Evolutionary conservation across 2,113 vertebrate genomes (phyloP), one percentile per base, ranked within the genome.

Genomic region (Crotalus horridus): DNA sequence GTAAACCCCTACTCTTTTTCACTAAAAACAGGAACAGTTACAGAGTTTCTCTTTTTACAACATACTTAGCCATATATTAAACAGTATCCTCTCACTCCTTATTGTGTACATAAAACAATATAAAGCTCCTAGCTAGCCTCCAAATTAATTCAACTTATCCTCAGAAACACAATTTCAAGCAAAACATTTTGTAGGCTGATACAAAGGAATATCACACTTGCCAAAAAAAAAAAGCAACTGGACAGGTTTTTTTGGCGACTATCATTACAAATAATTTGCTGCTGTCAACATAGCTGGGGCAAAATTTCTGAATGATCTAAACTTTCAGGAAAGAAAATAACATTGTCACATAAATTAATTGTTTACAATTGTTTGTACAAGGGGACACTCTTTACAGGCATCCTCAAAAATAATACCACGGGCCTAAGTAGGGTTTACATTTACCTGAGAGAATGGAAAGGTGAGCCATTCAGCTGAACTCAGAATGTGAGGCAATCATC

Each of bases 381-480:
- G 51, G 11, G 26, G 3, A 7, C 3, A 26, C 7, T 54, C 20
- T 54, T 74, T 33, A 55, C 51, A 90, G 51, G 20, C n/a, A 90
- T 43, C 59, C 56, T 39, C 53, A 81, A 81, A 81, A 81, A 11
- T 9, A 51, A 55, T 6, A 12, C 46, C 8, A 33, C 55, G 29
- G 53, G 46, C 61, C 11, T 21, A 92, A 59, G 59, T 21, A 61
- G 20, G 90, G 12, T 90, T 87, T 90, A 46, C n/a, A 89, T 54
- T 91, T 95, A 55, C 89, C 85, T 87, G 91, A 95, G 91, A 94
- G 81, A 91, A 88, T 92, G 58, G 89, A 91, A 90, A 96, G 89
- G 23, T 26, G 91, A 92, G 89, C 97, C 97, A 81, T 96, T 96
- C 96, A 93, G 43, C 85, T 29, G 88, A 89, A 53, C 74, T n/a